Evolutionary conservation across 2,113 vertebrate genomes (phyloP), one percentile per base, ranked within the genome.

Genomic region (Acrocephalus kingi): DNA sequence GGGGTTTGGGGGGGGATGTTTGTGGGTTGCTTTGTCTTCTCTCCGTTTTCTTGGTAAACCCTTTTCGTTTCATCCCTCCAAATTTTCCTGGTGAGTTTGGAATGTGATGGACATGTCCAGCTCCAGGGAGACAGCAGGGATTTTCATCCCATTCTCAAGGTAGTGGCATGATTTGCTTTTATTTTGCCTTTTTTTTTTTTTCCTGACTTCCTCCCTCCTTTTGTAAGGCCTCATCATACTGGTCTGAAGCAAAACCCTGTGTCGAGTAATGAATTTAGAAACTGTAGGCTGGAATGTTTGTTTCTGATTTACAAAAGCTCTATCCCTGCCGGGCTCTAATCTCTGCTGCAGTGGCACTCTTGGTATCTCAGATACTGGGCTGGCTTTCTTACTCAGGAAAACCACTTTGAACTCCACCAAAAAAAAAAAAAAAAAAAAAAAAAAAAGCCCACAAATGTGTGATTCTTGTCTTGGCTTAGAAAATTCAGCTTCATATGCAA

Each of bases 381-480:
- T 93, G 79, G 24, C 18, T 85, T 85, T 86, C 58, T 83, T 85
- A 83, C 10, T 46, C 9, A 1, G 51, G 58, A 61, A 80, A 90
- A 84, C 39, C 59, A 37, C 59, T 71, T 30, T 39, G 48, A 82
- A 49, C 24, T 80, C 55, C 67, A 55, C 48, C 43, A 35, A 77
- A 71, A 54, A 85, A 62, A 43, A 43, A 13, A 48, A 48, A 22
- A 5, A 22, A 35, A 35, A 35, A 35, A 35, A 35, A 35, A 49
- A 49, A 49, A 49, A 49, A 49, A 3, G 11, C 30, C 19, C 83
- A 71, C 17, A 68, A 78, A 28, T 30, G 1, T 63, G 24, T 74
- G 43, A 25, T 87, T 79, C 69, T 90, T 91, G 73, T 74, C 94
- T 94, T 79, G 84, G 69, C 68, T 95, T 85, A 87, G 82, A 75